Evolutionary conservation across 2,888 invertebrate genomes (phyloP), one percentile per base, ranked within the genome.

Genomic region (Malthinus seriepunctatus): DNA sequence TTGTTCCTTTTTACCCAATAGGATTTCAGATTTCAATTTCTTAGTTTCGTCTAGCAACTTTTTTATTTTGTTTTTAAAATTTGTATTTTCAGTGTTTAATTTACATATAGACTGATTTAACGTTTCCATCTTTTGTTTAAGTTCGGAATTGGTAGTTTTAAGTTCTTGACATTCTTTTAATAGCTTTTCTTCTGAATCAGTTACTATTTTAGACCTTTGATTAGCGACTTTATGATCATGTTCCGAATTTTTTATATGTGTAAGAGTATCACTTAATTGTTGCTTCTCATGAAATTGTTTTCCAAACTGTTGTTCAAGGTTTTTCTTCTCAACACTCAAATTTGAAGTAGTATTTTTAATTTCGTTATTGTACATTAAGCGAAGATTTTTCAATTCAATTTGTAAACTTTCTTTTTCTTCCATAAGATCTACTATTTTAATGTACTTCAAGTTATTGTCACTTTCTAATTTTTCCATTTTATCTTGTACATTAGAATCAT

Each of bases 401-500:
- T 23, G 23, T 37, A 56, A 31, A 6, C 31, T 44, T 15, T 56
- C 56, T 15, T 34, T 56, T 50, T 56, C 33, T n/a, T 56, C 56
- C 50, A 56, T 56, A 23, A 56, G 32, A 44, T 56, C 56, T 8
- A 56, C 34, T 33, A 56, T 56, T 35, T 35, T 34, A 10, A 56
- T 50, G 32, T 56, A 56, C 32, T 56, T 56, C 1, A 2, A 1
- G 32, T 49, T 56, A 23, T 32, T 56, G 14, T 56, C 56, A 8
- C 31, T 32, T 11, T 56, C 56, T 10, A 56, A 32, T 2, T 49
- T 34, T 32, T 42, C 39, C 14, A 42, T 15, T 23, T 42, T 9
- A 7, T 2, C n/a, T 15, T 42, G 14, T n/a, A 42, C n/a, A n/a
- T n/a, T n/a, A n/a, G n/a, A 15, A 15, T 5, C 3, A 23, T 23